Conservation (phyloP, 2,888 invertebrate genomes). For the Sisyra nigra region DNA sequence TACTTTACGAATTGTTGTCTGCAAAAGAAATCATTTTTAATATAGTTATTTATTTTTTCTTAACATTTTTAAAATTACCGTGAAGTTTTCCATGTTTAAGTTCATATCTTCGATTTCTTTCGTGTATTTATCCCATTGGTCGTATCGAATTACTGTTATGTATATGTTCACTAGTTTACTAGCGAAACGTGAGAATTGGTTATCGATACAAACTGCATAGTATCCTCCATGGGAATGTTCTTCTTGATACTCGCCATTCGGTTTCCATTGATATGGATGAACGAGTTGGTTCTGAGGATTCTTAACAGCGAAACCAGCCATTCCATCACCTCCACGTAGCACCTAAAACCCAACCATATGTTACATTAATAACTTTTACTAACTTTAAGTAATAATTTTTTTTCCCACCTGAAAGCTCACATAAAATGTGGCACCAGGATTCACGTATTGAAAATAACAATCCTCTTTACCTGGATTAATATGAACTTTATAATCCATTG, state of each 20-base stretch:
- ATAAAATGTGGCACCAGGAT: constrained; percentile 81
- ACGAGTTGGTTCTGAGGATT: constrained; percentile 74
- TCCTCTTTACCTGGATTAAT: constrained; percentile 91
- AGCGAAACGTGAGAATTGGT: constrained; percentile 83
- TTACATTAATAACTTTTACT: no score
- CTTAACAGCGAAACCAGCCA: constrained; percentile 82
- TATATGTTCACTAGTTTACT: constrained; percentile 80
- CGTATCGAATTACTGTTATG: constrained; percentile 79
- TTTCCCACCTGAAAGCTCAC: constrained; percentile 75
- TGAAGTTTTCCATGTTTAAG: constrained; percentile 80
- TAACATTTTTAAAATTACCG: constrained; percentile 36
- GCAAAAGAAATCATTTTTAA: constrained; percentile 20
- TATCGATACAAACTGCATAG: constrained; percentile 82
- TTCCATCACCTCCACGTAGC: constrained; percentile 82
- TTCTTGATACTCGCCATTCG: constrained; percentile 81
- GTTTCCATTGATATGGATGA: constrained; percentile 80
- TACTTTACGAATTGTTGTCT: constrained; percentile 59
- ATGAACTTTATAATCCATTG: constrained; percentile 92
- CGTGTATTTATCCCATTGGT: constrained; percentile 84
- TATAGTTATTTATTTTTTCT: constrained; percentile 1
- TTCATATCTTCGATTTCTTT: constrained; percentile 78
- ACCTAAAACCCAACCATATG: constrained; percentile 37
- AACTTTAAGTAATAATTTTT: no score
- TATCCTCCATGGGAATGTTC: constrained; percentile 67
- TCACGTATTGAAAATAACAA: constrained; percentile 89